Conservation (phyloP, 2,797 vertebrate genomes). For the Cottoperca gobio region DNA sequence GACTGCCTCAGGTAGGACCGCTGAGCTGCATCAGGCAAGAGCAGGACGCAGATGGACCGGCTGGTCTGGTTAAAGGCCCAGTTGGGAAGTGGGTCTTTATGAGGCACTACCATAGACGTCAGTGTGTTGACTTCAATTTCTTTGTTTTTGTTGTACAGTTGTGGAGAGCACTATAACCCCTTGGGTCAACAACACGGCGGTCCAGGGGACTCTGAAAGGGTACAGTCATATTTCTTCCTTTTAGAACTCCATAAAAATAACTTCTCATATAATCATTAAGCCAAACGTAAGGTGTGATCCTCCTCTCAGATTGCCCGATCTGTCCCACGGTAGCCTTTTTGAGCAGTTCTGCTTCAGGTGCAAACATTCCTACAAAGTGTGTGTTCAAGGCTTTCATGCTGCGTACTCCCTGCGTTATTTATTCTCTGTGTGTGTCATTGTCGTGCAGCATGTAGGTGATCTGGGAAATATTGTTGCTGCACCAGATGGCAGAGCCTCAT, state of each 20-base stretch:
- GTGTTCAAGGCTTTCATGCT: background rate
- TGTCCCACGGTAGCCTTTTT: slow-evolving; percentile 5
- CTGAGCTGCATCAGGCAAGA: background rate
- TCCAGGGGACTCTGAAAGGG: slow-evolving; percentile 87
- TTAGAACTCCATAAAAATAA: background rate
- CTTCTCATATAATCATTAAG: background rate
- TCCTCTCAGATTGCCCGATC: background rate
- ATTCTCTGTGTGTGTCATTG: no score
- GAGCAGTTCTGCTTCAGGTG: slow-evolving; percentile 10
- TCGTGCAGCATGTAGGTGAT: slow-evolving; percentile 93
- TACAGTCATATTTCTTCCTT: slow-evolving; percentile 43
- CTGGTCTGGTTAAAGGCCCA: background rate
- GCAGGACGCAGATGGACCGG: background rate
- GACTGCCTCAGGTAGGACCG: slow-evolving; percentile 86
- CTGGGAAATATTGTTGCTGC: slow-evolving; percentile 89
- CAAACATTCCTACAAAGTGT: background rate
- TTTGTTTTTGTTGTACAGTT: slow-evolving; percentile 83
- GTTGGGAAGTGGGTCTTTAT: no score
- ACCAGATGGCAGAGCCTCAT: slow-evolving; percentile 85
- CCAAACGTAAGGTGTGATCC: background rate
- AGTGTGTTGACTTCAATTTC: no score
- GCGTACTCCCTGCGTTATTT: background rate
- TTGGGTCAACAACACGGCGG: slow-evolving; percentile 85
- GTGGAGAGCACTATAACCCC: slow-evolving; percentile 93
- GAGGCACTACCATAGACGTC: no score